These are phyloP conservation scores for Calliopsis andreniformis DNA, from an alignment of 1,140 invertebrate genomes.

Conservation along the genomic window DNA sequence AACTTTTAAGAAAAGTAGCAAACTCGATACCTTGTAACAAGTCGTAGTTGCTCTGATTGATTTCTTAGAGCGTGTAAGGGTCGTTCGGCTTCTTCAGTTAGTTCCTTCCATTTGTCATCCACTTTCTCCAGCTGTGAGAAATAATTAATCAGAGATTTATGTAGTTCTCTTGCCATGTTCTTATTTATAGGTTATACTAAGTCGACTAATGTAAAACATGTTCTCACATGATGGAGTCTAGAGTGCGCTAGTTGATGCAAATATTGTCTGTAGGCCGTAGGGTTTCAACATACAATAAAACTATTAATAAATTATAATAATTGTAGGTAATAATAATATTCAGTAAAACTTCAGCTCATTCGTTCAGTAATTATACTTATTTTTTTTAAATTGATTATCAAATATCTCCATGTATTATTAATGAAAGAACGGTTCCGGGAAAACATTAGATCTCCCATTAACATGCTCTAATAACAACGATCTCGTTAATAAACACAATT, in stretches of 20 bases:
- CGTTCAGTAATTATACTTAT: background rate
- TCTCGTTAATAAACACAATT: too few species aligned
- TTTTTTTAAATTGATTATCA: background rate
- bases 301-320: too few species aligned
- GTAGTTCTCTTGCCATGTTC: constrained; percentile 50
- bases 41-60: constrained; percentile 69
- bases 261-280: background rate
- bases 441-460: background rate
- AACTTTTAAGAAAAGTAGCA: constrained; percentile 9
- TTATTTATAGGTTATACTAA: constrained; percentile 25
- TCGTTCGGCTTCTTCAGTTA: constrained; percentile 43
- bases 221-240: background rate
- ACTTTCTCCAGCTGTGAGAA: constrained; percentile 63
- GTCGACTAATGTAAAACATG: too few species aligned
- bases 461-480: background rate
- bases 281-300: too few species aligned
- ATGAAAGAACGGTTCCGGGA: too few species aligned
- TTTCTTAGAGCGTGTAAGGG: constrained; percentile 62
- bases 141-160: constrained; percentile 67
- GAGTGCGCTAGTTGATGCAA: constrained; percentile 22
- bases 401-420: background rate
- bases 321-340: too few species aligned
- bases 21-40: constrained; percentile 65
- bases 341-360: too few species aligned
- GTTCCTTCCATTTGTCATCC: constrained; percentile 66